Percentiles rank a stretch among this genome's conserved stretches.
phyloP scores from a whole-genome alignment of 2,797 vertebrate genomes.

The Onychomys arenicola region DNA sequence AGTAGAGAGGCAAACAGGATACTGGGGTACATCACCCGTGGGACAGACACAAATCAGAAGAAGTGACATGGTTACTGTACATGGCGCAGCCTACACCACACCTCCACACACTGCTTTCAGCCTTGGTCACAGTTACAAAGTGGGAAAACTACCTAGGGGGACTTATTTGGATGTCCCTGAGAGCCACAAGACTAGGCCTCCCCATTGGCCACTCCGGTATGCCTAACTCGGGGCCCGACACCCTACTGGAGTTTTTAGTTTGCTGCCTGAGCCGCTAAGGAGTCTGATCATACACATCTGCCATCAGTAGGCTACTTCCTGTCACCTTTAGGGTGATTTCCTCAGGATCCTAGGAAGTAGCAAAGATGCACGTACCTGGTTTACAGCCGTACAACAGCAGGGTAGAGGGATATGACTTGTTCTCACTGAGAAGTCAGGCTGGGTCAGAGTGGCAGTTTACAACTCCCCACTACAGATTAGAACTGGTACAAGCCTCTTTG shows the following conservation, averaged over 20 bases:
- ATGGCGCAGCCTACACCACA: constrained; percentile 67
- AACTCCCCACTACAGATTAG: not conserved
- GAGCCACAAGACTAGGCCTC: constrained; percentile 56
- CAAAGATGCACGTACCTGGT: not conserved
- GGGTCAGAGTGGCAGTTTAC: not conserved
- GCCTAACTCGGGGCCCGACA: not conserved
- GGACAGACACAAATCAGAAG: constrained; percentile 85
- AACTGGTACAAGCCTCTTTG: not conserved
- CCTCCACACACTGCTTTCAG: constrained; percentile 63
- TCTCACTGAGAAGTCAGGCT: not conserved
- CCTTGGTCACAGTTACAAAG: constrained; percentile 56
- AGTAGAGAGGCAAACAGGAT: constrained; percentile 86
- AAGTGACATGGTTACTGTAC: constrained; percentile 82
- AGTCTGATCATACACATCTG: not conserved
- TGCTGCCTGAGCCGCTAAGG: not conserved
- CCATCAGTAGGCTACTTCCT: not conserved
- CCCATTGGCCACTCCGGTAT: not conserved
- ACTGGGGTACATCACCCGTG: constrained; percentile 81
- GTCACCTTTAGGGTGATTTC: constrained; percentile 4
- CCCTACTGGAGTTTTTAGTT: not conserved
- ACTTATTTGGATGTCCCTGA: constrained; percentile 54
- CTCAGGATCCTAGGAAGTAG: not conserved
- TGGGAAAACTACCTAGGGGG: not conserved
- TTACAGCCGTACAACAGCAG: not conserved
- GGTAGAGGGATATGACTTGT: not conserved